These are phyloP conservation scores for Ovis aries DNA, from an alignment of 2,113 vertebrate species.

Conservation along the genomic window ARS-UI_Ramb_v3.0 NC_056061.1:51323001-51323500, in stretches of 20 bases:
- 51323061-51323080: conserved; percentile 29
- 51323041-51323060: background rate
- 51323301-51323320: rapidly evolving
- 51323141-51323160: conserved; percentile 5
- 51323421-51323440: background rate
- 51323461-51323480: background rate
- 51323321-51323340: background rate
- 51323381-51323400: background rate
- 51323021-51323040: background rate
- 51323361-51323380: background rate
- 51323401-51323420: background rate
- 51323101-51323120: background rate
- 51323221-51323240: conserved; percentile 9
- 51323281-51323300: background rate
- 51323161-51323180: background rate
- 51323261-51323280: background rate
- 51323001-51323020: background rate
- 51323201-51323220: background rate
- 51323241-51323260: background rate
- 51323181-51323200: background rate
- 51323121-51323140: background rate
- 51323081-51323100: background rate
- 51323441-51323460: background rate
- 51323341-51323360: background rate
- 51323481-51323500: background rate